Evolutionary conservation across 2,888 invertebrate species (phyloP).

Genomic region (Drosophila histrio): DNA sequence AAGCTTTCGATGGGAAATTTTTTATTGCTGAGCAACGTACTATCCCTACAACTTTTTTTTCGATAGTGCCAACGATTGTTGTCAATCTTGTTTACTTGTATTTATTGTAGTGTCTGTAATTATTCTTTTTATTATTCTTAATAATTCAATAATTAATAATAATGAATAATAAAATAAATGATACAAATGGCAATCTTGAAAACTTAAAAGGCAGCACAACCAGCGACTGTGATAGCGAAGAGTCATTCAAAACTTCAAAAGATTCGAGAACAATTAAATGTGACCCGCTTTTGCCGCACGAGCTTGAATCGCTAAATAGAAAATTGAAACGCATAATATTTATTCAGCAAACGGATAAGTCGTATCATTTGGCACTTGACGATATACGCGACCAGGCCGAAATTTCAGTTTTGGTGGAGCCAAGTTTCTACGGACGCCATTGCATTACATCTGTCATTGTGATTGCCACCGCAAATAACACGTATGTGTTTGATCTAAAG

Average conservation of each 20-base stretch:
- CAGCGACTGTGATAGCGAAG: slow-evolving; percentile 22
- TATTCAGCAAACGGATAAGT: slow-evolving; percentile 48
- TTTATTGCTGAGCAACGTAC: neutral
- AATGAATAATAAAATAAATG: neutral
- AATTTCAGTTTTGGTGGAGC: slow-evolving; percentile 57
- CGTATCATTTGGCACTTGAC: slow-evolving; percentile 44
- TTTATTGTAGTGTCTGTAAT: neutral
- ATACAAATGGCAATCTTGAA: neutral
- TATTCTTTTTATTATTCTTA: neutral
- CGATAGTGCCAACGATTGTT: neutral
- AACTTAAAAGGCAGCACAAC: neutral
- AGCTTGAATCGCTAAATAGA: slow-evolving; percentile 21
- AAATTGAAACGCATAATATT: slow-evolving; percentile 40
- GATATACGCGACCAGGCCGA: slow-evolving; percentile 56
- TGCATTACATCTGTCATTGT: slow-evolving; percentile 33
- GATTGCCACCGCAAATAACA: slow-evolving; percentile 51
- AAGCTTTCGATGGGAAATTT: too few species aligned
- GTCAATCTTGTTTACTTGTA: neutral
- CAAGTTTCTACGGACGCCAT: slow-evolving; percentile 63
- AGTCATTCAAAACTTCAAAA: slow-evolving; percentile 31
- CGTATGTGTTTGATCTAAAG: slow-evolving; percentile 54
- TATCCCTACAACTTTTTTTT: neutral
- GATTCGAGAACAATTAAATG: neutral
- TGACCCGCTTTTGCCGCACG: slow-evolving; percentile 22
- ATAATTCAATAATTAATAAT: neutral